phyloP scores from a whole-genome alignment of 2,888 invertebrate genomes.

The Macaria liturata region DNA sequence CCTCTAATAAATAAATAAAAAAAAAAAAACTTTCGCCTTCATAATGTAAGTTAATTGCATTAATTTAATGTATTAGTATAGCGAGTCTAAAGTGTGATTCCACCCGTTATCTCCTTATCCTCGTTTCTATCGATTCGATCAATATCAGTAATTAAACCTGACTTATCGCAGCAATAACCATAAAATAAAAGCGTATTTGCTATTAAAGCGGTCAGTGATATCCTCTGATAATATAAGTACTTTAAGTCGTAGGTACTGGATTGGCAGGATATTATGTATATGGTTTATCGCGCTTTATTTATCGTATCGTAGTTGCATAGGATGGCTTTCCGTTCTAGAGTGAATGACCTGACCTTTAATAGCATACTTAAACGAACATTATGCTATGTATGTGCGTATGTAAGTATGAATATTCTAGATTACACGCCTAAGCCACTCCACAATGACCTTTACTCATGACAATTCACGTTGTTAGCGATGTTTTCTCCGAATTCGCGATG shows the following conservation, averaged over 20 bases:
- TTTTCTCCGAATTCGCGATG: too few relatives aligned
- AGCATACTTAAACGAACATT: too few relatives aligned
- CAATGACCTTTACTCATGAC: too few relatives aligned
- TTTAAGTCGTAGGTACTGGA: neutral
- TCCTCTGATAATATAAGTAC: constrained; percentile 6
- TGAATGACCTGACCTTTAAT: constrained; percentile 7
- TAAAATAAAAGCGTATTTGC: neutral
- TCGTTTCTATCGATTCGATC: constrained; percentile 3
- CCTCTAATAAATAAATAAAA: too few relatives aligned
- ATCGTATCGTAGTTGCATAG: constrained; percentile 10
- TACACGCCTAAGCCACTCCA: too few relatives aligned
- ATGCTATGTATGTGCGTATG: too few relatives aligned
- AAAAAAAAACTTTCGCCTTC: too few relatives aligned
- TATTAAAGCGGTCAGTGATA: constrained; percentile 3
- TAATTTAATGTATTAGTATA: too few relatives aligned
- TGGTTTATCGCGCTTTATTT: constrained; percentile 17
- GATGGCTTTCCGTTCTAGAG: constrained; percentile 20
- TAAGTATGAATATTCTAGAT: too few relatives aligned
- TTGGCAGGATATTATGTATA: constrained; percentile 15
- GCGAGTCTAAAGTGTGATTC: too few relatives aligned
- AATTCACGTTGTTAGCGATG: too few relatives aligned
- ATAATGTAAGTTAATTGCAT: too few relatives aligned
- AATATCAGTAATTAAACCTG: constrained; percentile 19
- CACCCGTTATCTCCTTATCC: neutral
- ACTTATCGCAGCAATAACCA: constrained; percentile 12